Base-by-base conservation (phyloP, 30 jellyfish, hydroid and myxozoan genomes). In the Clytia hemisphaerica region DNA sequence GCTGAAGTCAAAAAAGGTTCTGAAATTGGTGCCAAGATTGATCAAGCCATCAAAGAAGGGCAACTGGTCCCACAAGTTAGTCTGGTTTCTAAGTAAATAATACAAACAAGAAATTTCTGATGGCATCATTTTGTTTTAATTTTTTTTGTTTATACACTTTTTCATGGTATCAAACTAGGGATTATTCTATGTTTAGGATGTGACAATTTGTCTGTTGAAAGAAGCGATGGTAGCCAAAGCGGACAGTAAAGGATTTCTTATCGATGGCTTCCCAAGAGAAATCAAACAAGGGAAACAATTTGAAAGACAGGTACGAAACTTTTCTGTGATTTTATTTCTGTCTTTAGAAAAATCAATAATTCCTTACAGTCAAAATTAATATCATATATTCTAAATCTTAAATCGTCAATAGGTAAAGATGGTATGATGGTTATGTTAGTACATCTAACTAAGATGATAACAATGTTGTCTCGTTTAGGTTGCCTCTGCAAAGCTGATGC, bases 201-300 rank as follows among this genome's bases (percentile, higher is more conserved):
- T 85, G 16, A 85, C 95, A 6, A 85, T 85, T 7, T 65, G 79
- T 25, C 74, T 85, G 4, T 76, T 85, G 9, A 71, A 78, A 48
- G 54, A 44, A 58, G 95, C 95, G 21, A 77, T 85, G 89, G 42
- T 68, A 1, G 83, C 58, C 27, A 42, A n/a, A 37, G 61, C 76
- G 10, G 84, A 85, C 14, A 31, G 83, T 5, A 66, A 45, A 28
- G 94, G 97, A 15, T 88, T 79, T 35, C 82, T 88, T 34, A 75
- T 88, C 27, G 97, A 88, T 81, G 97, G 97, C n/a, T 88, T 88
- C 63, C 97, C 97, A 19, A 35, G 97, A 73, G 94, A 88, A 37
- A 71, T 80, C 9, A 61, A 83, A 30, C 97, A 88, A 49, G 97
- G 97, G 24, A 76, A 50, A 19, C 83, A 88, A 50, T 88, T 88